Base-by-base conservation (phyloP, 2,797 vertebrate species). In the Benthosema pterotum region DNA sequence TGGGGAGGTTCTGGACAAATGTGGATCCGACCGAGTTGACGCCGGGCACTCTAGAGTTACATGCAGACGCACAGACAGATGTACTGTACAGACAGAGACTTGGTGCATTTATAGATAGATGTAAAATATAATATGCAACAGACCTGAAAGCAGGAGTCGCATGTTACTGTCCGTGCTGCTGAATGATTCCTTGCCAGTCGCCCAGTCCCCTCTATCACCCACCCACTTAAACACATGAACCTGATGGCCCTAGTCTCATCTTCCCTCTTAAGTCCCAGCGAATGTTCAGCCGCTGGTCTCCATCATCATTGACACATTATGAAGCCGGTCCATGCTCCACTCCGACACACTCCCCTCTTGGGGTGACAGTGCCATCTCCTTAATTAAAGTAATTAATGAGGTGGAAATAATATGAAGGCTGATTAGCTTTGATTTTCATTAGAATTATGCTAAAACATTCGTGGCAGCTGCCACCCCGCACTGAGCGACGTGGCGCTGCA, bases 351-450 rank as follows among this genome's bases (percentile, higher is more conserved):
- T 73, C 75, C 66, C 77, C 80, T 74, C 80, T 79, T 53, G 12
- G 83, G 76, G 63, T 63, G 67, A 42, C 59, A 71, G 79, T 78
- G 86, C 84, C 80, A 86, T 71, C 49, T 74, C 65, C 60, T 58
- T 79, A 76, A 90, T 90, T 86, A 85, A 56, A 67, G 58, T 57
- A 71, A 91, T 91, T 89, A 90, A 87, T 84, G 68, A 75, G 71
- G 69, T 77, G 71, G 78, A 82, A 88, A 84, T 84, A 72, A 87
- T 79, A 79, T 71, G 72, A 67, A 79, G 70, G 72, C 75, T 88
- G 79, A 91, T 90, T 87, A 87, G 78, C 62, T 80, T 63, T 85
- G 82, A 89, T 90, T 86, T 88, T 85, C 68, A 71, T 65, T 80
- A 82, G 71, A 75, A 83, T 84, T 75, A 71, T 79, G 67, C 65